Evolutionary conservation across 2,113 vertebrate genomes (phyloP).

Genomic region (Oxyruncus cristatus): DNA sequence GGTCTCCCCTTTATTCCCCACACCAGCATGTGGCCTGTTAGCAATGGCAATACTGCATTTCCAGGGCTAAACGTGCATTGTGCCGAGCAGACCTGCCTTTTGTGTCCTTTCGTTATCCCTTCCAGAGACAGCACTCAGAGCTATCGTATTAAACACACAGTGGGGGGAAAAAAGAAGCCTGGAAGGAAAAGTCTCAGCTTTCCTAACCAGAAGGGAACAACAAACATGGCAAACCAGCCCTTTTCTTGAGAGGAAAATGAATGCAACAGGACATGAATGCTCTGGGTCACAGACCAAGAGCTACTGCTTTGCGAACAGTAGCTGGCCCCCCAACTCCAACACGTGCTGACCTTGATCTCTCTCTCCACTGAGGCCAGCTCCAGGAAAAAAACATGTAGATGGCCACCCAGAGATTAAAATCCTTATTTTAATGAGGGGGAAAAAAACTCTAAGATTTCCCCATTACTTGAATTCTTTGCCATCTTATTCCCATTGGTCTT

Average conservation of each 20-base stretch:
- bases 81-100: neutral
- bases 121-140: neutral
- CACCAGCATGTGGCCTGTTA: neutral
- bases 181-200: neutral
- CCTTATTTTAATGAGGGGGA: neutral
- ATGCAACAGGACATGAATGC: neutral
- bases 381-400: neutral
- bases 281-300: neutral
- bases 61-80: neutral
- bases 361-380: neutral
- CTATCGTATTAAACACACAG: neutral
- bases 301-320: neutral
- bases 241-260: neutral
- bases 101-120: neutral
- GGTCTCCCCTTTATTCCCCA: neutral
- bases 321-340: accelerated
- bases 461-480: neutral
- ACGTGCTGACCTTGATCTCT: accelerated
- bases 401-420: neutral
- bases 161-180: neutral
- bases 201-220: neutral
- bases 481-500: neutral
- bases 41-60: neutral
- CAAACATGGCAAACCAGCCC: neutral
- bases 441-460: neutral